phyloP scores from a whole-genome alignment of 92 coral and sea anemone species.

The Zoanthus solanderi region DNA sequence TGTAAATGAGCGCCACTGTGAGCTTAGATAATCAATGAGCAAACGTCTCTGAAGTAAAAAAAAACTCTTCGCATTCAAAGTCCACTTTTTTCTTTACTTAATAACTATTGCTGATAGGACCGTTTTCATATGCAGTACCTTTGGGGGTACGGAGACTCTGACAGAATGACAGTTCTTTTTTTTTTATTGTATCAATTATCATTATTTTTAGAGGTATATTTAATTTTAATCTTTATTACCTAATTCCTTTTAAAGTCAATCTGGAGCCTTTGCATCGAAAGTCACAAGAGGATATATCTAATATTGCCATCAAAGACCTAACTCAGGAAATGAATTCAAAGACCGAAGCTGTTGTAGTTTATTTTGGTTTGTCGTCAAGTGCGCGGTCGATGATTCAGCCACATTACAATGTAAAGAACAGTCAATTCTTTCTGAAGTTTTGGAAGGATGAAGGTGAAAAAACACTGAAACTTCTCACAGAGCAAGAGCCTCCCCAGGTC shows the following conservation, averaged over 20 bases:
- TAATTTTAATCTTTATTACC: background rate
- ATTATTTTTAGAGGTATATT: background rate
- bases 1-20: too few relatives aligned
- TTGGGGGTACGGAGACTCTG: too few relatives aligned
- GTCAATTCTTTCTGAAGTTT: constrained; percentile 64
- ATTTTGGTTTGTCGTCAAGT: constrained; percentile 69
- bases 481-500: constrained; percentile 21
- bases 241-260: constrained; percentile 47
- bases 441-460: constrained; percentile 71
- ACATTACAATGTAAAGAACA: constrained; percentile 60
- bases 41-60: too few relatives aligned
- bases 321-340: constrained; percentile 22
- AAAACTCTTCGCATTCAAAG: too few relatives aligned
- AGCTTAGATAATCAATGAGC: too few relatives aligned
- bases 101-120: too few relatives aligned
- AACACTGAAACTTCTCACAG: constrained; percentile 14
- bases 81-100: too few relatives aligned
- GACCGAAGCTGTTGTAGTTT: constrained; percentile 35
- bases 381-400: constrained; percentile 53
- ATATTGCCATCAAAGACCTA: constrained; percentile 44
- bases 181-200: background rate
- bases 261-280: constrained; percentile 26
- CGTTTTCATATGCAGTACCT: too few relatives aligned
- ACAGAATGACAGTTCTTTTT: too few relatives aligned
- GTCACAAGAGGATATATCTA: constrained; percentile 38